phyloP scores from a whole-genome alignment of 2,113 vertebrate species.

The Pseudolaguvia tuberculata region DNA sequence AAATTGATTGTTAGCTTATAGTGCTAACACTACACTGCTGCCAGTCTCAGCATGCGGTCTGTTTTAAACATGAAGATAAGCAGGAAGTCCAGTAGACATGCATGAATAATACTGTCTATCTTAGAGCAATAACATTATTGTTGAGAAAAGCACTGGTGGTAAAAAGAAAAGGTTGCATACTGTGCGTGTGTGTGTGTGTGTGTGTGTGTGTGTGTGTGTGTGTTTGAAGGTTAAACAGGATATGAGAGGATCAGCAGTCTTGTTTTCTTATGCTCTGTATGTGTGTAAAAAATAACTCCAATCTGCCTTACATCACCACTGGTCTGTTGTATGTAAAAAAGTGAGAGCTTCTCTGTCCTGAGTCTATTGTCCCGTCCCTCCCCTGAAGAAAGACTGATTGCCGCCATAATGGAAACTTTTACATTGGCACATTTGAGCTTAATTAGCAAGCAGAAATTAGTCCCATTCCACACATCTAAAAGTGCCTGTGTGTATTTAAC shows the following conservation, averaged over 20 bases:
- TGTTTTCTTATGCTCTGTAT: background rate
- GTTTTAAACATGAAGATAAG: background rate
- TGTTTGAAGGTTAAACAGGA: conserved; percentile 22
- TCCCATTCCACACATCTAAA: background rate
- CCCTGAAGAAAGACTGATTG: conserved; percentile 30
- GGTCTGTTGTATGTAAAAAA: conserved; percentile 3
- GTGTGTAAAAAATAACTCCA: background rate
- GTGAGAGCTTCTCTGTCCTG: conserved; percentile 15
- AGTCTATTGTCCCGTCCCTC: conserved; percentile 29
- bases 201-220: conserved; percentile 12
- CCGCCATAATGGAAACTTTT: conserved; percentile 10
- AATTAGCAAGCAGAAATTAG: conserved; percentile 8
- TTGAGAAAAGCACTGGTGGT: background rate
- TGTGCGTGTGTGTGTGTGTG: no score
- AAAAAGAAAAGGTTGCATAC: no score
- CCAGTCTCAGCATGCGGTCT: background rate
- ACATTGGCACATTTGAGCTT: conserved; percentile 18
- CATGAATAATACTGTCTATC: background rate
- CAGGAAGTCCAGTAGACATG: background rate
- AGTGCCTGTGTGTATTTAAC: background rate
- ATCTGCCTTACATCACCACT: conserved; percentile 17
- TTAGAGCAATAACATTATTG: background rate
- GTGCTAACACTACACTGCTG: background rate
- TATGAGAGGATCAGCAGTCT: background rate
- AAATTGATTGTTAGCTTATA: background rate